Base-by-base conservation (phyloP, 2,113 vertebrate species). In the Sardina pilchardus region DNA sequence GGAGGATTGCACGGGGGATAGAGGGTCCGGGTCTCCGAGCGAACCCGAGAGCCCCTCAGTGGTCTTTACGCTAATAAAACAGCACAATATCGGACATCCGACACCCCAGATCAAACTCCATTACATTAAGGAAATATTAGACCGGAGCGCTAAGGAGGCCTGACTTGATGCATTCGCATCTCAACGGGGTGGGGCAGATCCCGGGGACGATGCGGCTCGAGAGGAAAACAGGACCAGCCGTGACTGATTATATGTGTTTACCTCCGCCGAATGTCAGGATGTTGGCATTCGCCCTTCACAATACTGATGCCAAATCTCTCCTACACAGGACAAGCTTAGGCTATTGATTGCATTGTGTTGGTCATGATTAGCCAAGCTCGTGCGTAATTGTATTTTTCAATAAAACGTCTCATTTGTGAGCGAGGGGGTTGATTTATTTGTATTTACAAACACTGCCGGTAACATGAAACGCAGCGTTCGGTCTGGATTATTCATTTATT, bases 111-210 rank as follows among this genome's bases (percentile, higher is more conserved):
- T 98, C 97, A 97, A 97, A 96, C 95, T 96, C 96, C 96, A 96
- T 96, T 95, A 96, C 95, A 96, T 97, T 97, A 97, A 95, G 95
- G 96, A 96, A 97, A 97, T 95, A 95, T 96, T 97, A 97, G 95
- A 96, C 96, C 93, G 94, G 90, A 88, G 87, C 84, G 89, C 94
- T 80, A 83, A 84, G 85, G 82, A 50, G 82, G 86, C 84, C 81
- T 86, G 82, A 82, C 88, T 83, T 91, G 91, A 93, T 95, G 89
- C 92, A 93, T 94, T 96, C 96, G 94, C 93, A 95, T 95, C 95
- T 96, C 96, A 95, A 89, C 80, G 82, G 85, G 94, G 48, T 17
- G 39, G 86, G 44, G 93, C 26, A 85, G 63, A 71, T 30, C 34
- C 67, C 50, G 36, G 50, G 50, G 82, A 19, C 83, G 92, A 42